phyloP scores from a whole-genome alignment of 2,113 vertebrate species.

The Sciurus niger region DNA sequence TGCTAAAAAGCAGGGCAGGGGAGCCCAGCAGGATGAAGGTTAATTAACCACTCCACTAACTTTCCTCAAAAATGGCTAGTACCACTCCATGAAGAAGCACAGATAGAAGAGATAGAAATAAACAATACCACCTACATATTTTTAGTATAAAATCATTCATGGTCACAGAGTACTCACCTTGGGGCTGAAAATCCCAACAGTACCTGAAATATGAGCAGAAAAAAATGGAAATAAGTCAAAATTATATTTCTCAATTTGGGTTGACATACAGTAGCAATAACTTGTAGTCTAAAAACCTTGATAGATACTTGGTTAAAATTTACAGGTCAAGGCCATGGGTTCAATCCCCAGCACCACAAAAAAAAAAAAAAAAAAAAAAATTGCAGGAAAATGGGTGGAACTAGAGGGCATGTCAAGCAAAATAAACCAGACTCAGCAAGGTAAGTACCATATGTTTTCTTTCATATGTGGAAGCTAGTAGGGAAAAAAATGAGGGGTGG shows the following conservation, averaged over 20 bases:
- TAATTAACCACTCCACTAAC: constrained; percentile 73
- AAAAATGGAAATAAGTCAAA: constrained; percentile 55
- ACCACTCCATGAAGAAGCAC: neutral
- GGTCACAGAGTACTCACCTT: constrained; percentile 85
- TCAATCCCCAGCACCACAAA: too few species aligned
- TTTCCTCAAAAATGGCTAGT: constrained; percentile 46
- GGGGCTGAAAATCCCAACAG: constrained; percentile 82
- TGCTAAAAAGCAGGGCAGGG: constrained; percentile 46
- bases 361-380: too few species aligned
- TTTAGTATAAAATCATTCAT: neutral
- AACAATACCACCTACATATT: neutral
- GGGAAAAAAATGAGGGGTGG: too few species aligned
- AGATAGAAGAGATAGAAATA: constrained; percentile 31
- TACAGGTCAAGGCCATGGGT: too few species aligned
- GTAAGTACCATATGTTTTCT: neutral
- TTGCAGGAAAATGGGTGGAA: neutral
- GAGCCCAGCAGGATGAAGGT: constrained; percentile 68
- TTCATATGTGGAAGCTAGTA: neutral
- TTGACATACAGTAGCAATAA: neutral
- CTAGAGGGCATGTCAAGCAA: neutral
- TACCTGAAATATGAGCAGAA: constrained; percentile 86
- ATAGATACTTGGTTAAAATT: neutral
- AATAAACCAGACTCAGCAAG: neutral
- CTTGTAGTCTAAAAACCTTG: neutral
- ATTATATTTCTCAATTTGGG: neutral